Percentiles rank a stretch among this genome's conserved stretches.
These are phyloP conservation scores for Ferdinandea cuprea DNA, from an alignment of 2,888 invertebrate genomes.

Conservation along the genomic window DNA sequence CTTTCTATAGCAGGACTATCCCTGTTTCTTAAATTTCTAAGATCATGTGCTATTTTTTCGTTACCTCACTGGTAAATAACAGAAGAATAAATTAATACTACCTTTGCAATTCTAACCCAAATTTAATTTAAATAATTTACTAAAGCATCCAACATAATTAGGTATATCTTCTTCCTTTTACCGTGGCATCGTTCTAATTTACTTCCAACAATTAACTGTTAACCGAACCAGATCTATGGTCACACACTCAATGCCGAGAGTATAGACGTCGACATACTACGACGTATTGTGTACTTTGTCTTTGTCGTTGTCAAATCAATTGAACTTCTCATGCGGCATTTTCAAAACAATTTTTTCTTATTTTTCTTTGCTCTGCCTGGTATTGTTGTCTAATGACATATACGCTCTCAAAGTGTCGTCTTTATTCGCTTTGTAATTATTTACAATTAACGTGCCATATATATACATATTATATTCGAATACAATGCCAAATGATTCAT, in stretches of 20 bases:
- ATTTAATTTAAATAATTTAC: no score
- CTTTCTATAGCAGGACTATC: no score
- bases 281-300: constrained; percentile 1
- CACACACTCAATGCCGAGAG: constrained; percentile 6
- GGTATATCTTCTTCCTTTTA: background rate
- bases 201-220: constrained; percentile 40
- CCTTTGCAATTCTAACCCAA: no score
- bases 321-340: constrained; percentile 43
- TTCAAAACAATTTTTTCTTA: constrained; percentile 29
- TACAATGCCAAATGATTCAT: constrained; percentile 56
- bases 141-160: no score
- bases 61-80: no score
- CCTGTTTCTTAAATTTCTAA: no score
- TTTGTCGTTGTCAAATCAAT: constrained; percentile 37
- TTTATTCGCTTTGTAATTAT: constrained; percentile 47
- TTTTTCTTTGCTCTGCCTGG: constrained; percentile 36
- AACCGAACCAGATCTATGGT: constrained; percentile 35
- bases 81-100: no score
- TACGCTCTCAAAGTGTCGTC: constrained; percentile 48
- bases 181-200: constrained; percentile 12
- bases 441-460: constrained; percentile 57
- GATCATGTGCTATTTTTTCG: no score
- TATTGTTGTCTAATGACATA: constrained; percentile 52
- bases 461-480: constrained; percentile 15
- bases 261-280: background rate